Evolutionary conservation across 2,797 vertebrate species (phyloP), one percentile per base, ranked within the genome.

Genomic region (Lithobates pipiens): DNA sequence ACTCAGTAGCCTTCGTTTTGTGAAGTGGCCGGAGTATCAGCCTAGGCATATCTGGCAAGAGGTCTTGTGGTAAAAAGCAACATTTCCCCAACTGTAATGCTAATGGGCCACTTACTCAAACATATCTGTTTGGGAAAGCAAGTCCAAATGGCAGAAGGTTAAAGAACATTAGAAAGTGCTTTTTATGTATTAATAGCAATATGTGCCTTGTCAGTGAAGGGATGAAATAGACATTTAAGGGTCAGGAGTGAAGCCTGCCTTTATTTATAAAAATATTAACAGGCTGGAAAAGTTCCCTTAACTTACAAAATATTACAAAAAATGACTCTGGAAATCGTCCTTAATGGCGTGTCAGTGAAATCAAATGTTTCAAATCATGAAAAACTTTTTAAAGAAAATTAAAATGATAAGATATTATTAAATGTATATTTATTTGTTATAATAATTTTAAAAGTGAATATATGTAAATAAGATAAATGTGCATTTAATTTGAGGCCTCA

Each of bases 91-190:
- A 88, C 15, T 89, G 86, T 90, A 87, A 90, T 88, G 88, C 90
- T 95, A 94, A 95, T 94, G 91, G 92, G 85, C 90, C 92, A 93
- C 91, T 95, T 94, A 93, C 85, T 89, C 88, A 92, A 92, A 90
- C 90, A 75, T 81, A 89, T 93, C 90, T 93, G 88, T 92, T 92
- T 91, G 86, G 87, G 92, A 88, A 92, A 82, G 74, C 76, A 85
- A 90, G 80, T 89, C 89, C 90, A 91, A 92, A 92, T 88, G 90
- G 87, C 84, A 88, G 70, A 84, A 90, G 85, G 87, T 92, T 93
- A 92, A 91, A 93, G 90, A 92, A 85, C 89, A 80, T 88, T 90
- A 90, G 89, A 91, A 91, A 93, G 90, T 88, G 73, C 69, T 88
- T 91, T 83, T 84, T 89, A 73, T 89, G 76, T 75, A 89, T 87